Percentiles rank a stretch among this genome's conserved stretches.
Evolutionary conservation across 2,113 vertebrate genomes (phyloP).

Genomic region (Pagrus major): DNA sequence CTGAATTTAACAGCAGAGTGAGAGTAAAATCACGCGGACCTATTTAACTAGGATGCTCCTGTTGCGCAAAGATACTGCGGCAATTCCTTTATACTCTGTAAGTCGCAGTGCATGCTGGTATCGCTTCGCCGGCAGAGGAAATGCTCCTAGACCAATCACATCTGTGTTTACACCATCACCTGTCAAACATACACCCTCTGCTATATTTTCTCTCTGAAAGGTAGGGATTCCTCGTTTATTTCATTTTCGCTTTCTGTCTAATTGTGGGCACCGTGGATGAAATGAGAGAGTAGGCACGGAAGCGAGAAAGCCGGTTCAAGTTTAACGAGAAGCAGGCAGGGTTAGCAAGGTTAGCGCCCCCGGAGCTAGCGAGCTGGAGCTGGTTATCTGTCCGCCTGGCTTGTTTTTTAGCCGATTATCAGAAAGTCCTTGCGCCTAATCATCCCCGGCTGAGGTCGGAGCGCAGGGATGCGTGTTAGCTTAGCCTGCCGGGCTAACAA

Average conservation of each 20-base stretch:
- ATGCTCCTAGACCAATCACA: constrained; percentile 79
- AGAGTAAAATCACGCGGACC: constrained; percentile 8
- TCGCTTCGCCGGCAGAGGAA: constrained; percentile 73
- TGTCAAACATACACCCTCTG: constrained; percentile 76
- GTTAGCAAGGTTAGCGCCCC: constrained; percentile 67
- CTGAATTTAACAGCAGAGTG: background rate
- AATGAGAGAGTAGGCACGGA: background rate
- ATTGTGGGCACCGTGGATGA: background rate
- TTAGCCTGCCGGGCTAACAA: background rate
- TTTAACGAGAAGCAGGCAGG: background rate
- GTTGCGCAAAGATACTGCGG: constrained; percentile 82
- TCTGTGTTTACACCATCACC: constrained; percentile 83
- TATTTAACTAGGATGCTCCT: constrained; percentile 71
- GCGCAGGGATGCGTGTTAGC: constrained; percentile 36
- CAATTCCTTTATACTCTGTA: constrained; percentile 71
- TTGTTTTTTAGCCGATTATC: constrained; percentile 78
- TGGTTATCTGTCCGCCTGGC: constrained; percentile 60
- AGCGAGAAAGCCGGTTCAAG: background rate
- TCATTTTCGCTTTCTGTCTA: background rate
- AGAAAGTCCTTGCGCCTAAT: constrained; percentile 74
- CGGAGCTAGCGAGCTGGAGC: constrained; percentile 65
- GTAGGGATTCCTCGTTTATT: constrained; percentile 56
- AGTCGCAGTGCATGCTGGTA: constrained; percentile 58
- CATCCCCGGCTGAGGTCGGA: constrained; percentile 58
- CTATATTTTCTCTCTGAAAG: constrained; percentile 75